Conservation (phyloP, 2,113 vertebrate species). For the Spea bombifrons region DNA sequence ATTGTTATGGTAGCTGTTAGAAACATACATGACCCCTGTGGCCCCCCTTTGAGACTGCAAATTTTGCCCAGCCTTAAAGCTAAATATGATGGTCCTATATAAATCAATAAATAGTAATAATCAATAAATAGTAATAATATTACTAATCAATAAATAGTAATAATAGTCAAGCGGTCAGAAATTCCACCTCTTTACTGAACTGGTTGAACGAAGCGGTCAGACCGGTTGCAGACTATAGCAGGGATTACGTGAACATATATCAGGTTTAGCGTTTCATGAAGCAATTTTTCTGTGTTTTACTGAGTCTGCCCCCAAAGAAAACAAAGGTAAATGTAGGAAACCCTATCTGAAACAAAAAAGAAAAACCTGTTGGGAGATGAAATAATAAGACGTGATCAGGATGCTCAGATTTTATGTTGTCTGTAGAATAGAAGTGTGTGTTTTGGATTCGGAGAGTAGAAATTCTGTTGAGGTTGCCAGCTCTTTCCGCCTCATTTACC, state of each 20-base stretch:
- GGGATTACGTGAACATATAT: slow-evolving; percentile 7
- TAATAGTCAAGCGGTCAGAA: too few species aligned
- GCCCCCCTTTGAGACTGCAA: too few species aligned
- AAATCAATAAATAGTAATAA: too few species aligned
- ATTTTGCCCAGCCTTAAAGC: too few species aligned
- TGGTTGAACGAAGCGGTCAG: too few species aligned
- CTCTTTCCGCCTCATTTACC: slow-evolving; percentile 38
- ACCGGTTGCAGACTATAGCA: background rate
- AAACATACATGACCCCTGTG: too few species aligned
- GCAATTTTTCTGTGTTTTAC: slow-evolving; percentile 22
- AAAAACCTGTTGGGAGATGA: slow-evolving; percentile 23
- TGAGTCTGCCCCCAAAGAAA: slow-evolving; percentile 30
- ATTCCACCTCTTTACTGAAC: too few species aligned
- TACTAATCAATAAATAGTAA: too few species aligned
- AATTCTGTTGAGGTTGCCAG: slow-evolving; percentile 19
- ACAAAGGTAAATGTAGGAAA: slow-evolving; percentile 25
- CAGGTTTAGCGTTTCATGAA: slow-evolving; percentile 14
- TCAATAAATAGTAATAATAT: too few species aligned
- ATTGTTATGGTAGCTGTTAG: too few species aligned
- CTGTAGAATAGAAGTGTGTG: slow-evolving; percentile 20
- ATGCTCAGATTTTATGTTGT: slow-evolving; percentile 13
- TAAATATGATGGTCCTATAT: too few species aligned
- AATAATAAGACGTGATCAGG: slow-evolving; percentile 15
- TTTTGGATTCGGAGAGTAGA: slow-evolving; percentile 26
- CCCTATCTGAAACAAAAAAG: slow-evolving; percentile 16